phyloP scores from a whole-genome alignment of 2,113 vertebrate genomes.

The Gopherus evgoodei region DNA sequence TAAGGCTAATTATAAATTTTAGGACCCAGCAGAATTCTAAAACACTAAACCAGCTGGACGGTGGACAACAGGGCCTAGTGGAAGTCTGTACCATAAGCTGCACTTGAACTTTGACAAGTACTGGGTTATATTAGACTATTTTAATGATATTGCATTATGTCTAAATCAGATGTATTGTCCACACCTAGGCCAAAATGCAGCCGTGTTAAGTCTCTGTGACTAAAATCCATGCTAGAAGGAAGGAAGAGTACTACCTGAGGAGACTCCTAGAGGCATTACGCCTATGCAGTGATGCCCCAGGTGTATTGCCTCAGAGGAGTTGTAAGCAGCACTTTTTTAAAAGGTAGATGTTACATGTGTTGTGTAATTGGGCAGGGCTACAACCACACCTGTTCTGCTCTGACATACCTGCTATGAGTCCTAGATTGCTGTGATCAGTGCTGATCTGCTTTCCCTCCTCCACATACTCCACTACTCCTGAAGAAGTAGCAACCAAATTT shows the following conservation, averaged over 20 bases:
- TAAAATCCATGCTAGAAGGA: background rate
- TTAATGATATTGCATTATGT: background rate
- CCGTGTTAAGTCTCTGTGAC: background rate
- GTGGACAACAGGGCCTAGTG: background rate
- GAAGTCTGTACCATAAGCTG: background rate
- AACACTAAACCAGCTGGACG: background rate
- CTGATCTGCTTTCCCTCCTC: background rate
- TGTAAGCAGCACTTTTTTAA: background rate
- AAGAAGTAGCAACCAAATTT: background rate
- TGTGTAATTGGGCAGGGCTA: background rate
- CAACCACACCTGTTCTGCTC: background rate
- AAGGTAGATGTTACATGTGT: background rate
- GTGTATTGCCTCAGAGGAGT: background rate
- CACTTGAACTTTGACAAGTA: background rate
- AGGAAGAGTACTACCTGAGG: background rate
- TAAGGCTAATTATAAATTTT: conserved; percentile 18
- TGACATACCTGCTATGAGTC: background rate
- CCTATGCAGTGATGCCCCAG: background rate
- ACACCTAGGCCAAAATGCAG: background rate
- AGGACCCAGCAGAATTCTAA: conserved; percentile 16
- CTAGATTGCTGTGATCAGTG: background rate
- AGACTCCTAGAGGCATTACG: background rate
- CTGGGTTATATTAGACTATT: background rate
- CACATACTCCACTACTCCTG: background rate
- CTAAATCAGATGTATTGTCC: background rate